These are phyloP conservation scores for Erinaceus europaeus DNA, from an alignment of 2,113 vertebrate species.

Conservation along the genomic window DNA sequence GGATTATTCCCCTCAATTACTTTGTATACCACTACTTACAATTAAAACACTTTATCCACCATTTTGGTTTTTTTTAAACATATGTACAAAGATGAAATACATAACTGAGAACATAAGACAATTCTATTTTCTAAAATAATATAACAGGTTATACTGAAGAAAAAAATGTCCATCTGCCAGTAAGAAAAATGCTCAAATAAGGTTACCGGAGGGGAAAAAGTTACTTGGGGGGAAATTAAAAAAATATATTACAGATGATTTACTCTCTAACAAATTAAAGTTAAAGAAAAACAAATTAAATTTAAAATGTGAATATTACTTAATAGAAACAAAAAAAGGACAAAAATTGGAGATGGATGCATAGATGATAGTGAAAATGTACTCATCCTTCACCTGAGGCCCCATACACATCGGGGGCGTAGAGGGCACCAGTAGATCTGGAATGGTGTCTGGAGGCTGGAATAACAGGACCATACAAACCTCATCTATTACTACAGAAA, in stretches of 20 bases:
- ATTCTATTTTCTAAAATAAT: constrained; percentile 70
- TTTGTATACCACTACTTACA: constrained; percentile 41
- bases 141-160: constrained; percentile 64
- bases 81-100: constrained; percentile 58
- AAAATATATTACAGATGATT: constrained; percentile 58
- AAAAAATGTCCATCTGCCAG: constrained; percentile 61
- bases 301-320: constrained; percentile 69
- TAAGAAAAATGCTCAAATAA: constrained; percentile 66
- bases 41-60: constrained; percentile 78
- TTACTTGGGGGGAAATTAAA: constrained; percentile 20
- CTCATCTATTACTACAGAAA: constrained; percentile 84
- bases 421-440: constrained; percentile 98
- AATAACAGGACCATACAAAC: constrained; percentile 91
- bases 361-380: constrained; percentile 82
- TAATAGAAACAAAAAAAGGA: constrained; percentile 67
- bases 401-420: constrained; percentile 93
- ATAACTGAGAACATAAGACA: constrained; percentile 62
- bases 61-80: constrained; percentile 82
- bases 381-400: constrained; percentile 98
- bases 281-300: constrained; percentile 70
- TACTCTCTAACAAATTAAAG: constrained; percentile 69
- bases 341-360: constrained; percentile 77
- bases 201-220: constrained; percentile 37
- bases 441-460: constrained; percentile 98
- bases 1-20: not conserved